These are phyloP conservation scores for Sicus ferrugineus DNA, from an alignment of 2,888 invertebrate genomes.

Conservation along the genomic window DNA sequence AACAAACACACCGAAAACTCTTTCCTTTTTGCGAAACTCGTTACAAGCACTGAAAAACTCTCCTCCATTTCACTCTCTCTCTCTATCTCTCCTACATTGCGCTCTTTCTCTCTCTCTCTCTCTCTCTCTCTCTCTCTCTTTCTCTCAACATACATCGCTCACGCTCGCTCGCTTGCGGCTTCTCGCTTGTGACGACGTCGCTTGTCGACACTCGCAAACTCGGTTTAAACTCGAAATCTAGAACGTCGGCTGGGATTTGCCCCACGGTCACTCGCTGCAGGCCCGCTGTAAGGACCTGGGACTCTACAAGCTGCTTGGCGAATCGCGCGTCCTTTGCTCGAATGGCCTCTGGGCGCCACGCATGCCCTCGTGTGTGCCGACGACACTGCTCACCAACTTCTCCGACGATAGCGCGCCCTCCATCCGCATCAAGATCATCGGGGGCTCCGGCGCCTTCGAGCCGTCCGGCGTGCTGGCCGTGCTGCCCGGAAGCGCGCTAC, in stretches of 20 bases:
- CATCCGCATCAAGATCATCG: slow-evolving; percentile 77
- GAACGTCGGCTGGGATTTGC: slow-evolving; percentile 73
- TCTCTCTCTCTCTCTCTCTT: slow-evolving; percentile 11
- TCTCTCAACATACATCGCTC: slow-evolving; percentile 6
- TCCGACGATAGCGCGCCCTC: slow-evolving; percentile 87
- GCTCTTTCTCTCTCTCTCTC: slow-evolving; percentile 23
- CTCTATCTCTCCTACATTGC: slow-evolving; percentile 8
- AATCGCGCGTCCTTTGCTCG: slow-evolving; percentile 77
- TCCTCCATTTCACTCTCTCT: slow-evolving; percentile 5
- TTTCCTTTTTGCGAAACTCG: not conserved
- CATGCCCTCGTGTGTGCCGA: slow-evolving; percentile 85
- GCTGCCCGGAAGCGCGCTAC: slow-evolving; percentile 78
- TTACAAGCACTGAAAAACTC: not conserved
- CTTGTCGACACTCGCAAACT: not conserved
- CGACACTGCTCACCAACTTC: slow-evolving; percentile 84
- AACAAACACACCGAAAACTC: slow-evolving; percentile 1
- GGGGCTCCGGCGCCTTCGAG: slow-evolving; percentile 82
- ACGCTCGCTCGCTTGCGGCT: slow-evolving; percentile 14
- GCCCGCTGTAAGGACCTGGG: slow-evolving; percentile 84
- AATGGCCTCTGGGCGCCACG: slow-evolving; percentile 82
- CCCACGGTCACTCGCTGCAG: slow-evolving; percentile 79
- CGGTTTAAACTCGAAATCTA: slow-evolving; percentile 46
- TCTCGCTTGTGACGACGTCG: not conserved
- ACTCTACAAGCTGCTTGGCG: slow-evolving; percentile 83
- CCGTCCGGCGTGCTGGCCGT: slow-evolving; percentile 81